Percentiles rank a stretch among this genome's conserved stretches.
phyloP scores from a whole-genome alignment of 2,113 vertebrate genomes.

The Nesoenas mayeri region DNA sequence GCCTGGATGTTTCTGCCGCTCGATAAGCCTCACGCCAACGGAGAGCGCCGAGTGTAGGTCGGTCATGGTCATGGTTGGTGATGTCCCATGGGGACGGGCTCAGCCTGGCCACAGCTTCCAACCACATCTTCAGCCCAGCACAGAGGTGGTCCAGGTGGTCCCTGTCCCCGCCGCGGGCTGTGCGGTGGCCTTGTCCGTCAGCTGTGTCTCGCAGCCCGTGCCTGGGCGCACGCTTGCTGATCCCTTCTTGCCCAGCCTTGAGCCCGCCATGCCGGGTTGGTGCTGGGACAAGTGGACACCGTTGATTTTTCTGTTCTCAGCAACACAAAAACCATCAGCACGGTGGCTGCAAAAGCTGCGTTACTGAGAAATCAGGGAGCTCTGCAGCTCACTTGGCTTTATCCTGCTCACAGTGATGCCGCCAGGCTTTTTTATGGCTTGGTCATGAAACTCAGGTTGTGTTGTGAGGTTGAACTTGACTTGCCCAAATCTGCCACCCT shows the following conservation, averaged over 20 bases:
- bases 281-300: background rate
- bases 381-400: background rate
- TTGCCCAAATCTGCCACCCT: background rate
- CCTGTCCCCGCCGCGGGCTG: background rate
- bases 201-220: background rate
- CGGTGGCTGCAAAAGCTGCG: background rate
- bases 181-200: background rate
- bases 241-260: background rate
- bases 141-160: background rate
- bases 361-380: background rate
- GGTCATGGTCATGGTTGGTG: background rate
- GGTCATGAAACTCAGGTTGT: background rate
- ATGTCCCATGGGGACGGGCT: fast-evolving
- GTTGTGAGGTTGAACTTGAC: background rate
- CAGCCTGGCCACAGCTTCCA: background rate
- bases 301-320: background rate
- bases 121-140: background rate
- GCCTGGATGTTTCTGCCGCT: background rate
- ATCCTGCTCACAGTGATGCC: background rate
- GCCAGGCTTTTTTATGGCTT: background rate
- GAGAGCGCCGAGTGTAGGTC: fast-evolving
- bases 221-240: background rate
- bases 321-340: background rate
- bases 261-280: fast-evolving
- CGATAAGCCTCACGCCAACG: fast-evolving